These are phyloP conservation scores for Poecilia latipinna DNA, from an alignment of 2,113 vertebrate genomes.

Conservation along the genomic window DNA sequence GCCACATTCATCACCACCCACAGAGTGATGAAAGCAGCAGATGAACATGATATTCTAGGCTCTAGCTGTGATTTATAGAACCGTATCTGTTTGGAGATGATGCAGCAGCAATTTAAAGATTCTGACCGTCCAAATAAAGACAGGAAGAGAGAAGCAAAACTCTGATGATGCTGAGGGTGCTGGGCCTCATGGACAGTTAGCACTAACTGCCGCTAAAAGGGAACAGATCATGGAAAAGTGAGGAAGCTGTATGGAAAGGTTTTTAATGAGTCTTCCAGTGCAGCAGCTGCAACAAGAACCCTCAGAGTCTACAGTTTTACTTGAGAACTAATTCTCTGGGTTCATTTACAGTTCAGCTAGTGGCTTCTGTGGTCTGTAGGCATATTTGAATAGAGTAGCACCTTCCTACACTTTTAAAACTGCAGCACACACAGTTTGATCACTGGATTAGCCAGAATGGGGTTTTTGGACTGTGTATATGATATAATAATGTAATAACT, in stretches of 20 bases:
- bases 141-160: constrained; percentile 15
- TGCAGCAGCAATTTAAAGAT: constrained; percentile 31
- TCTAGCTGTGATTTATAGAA: constrained; percentile 41
- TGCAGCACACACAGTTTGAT: too few relatives aligned
- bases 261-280: not conserved
- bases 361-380: not conserved
- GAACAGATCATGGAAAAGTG: not conserved
- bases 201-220: not conserved
- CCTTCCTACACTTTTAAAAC: too few relatives aligned
- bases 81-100: constrained; percentile 29
- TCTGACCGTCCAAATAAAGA: constrained; percentile 42
- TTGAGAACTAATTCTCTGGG: not conserved
- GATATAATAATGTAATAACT: too few relatives aligned
- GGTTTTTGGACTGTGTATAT: too few relatives aligned
- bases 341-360: not conserved
- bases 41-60: constrained; percentile 30
- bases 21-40: constrained; percentile 21
- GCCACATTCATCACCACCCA: constrained; percentile 10
- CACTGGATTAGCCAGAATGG: too few relatives aligned
- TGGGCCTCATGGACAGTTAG: constrained; percentile 19
- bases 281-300: not conserved
- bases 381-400: too few relatives aligned
- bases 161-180: not conserved
- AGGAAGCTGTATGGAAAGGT: not conserved
- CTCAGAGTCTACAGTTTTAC: not conserved